Base-by-base conservation (phyloP, 1,140 invertebrate species). In the Anastrepha obliqua region DNA sequence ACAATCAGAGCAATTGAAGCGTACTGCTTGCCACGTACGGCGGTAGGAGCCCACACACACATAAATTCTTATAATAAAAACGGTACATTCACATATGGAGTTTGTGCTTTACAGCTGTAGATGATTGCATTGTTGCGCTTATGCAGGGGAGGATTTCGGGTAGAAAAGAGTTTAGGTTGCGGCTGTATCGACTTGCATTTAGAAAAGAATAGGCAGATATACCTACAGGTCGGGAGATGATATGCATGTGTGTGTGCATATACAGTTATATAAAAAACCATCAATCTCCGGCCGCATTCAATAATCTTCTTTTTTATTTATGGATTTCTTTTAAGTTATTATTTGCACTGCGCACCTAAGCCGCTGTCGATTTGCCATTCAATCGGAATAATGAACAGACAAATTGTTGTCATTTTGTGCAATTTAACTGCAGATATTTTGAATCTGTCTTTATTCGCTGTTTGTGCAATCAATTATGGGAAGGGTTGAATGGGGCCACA, bases 351-450 rank as follows among this genome's bases (percentile, higher is more conserved):
- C 55, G 51, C 39, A n/a, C 20, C 44, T 85, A n/a, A 5, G 20
- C n/a, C 29, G 81, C 15, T 39, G 81, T 39, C 20, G 20, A 62
- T 62, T 85, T 85, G 15, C 20, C 29, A 20, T 51, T 62, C 51
- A 39, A 85, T 59, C 81, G 55, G 2, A 58, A 62, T 59, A 85
- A 60, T n/a, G 81, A 85, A 60, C 81, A 58, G 59, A 60, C 81
- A 59, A 85, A 85, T 85, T 85, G 59, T 85, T 44, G 81, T 39
- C 55, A 85, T 85, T 85, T 85, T 85, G 39, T 42, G 55, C 44
- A 47, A 74, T 74, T 74, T 42, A 13, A 5, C 42, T 70, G 42
- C 29, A 70, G 44, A 7, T 70, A 15, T 42, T 47, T n/a, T 44
- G 70, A 3, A 42, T 9, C 65, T 39, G 42, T n/a, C 20, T 44